Evolutionary conservation across 2,113 vertebrate genomes (phyloP), one percentile per base, ranked within the genome.

Genomic region (Pelobates fuscus): DNA sequence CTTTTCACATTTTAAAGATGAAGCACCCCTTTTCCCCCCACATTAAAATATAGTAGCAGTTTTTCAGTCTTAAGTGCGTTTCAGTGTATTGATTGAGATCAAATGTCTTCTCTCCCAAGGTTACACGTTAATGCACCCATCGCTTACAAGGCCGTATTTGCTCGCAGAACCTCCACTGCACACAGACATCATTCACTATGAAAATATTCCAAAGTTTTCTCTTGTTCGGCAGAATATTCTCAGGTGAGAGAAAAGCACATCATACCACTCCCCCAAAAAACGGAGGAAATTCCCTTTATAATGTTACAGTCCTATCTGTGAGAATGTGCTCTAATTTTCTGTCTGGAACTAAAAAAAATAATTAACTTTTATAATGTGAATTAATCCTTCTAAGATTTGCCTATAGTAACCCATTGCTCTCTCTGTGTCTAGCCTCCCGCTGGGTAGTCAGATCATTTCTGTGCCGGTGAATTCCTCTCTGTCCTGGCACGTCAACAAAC

Each of bases 111-210:
- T 24, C 54, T 7, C n/a, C 14, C 21, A 17, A 99, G 97, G 97
- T 1, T 99, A 98, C 85, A 98, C 97, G 11, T 88, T 99, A 80
- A 98, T 98, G 96, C 97, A 98, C 70, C 97, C 97, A 0, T 99
- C 97, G 8, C 93, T 99, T 68, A 95, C 95, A 8, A 93, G 97
- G 71, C 97, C 97, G 1, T 98, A 96, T 83, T 90, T 98, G 82
- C 93, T 98, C 60, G 94, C 94, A 0, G 96, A 98, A 80, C 94
- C 97, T 0, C 97, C 97, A 0, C 92, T 98, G 14, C 97, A 99
- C 89, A 99, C 97, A 0, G 96, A 99, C 78, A 97, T 99, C 66
- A 96, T 95, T 83, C 97, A 99, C 82, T 99, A 98, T 0, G 97
- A 99, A 88, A 99, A 98, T 57, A 98, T 99, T 60, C 97, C 97